A percentile compares a stretch with the other conserved stretches of the same genome.
phyloP scores from a whole-genome alignment of 2,797 vertebrate genomes.

The Hydrophis major region DNA sequence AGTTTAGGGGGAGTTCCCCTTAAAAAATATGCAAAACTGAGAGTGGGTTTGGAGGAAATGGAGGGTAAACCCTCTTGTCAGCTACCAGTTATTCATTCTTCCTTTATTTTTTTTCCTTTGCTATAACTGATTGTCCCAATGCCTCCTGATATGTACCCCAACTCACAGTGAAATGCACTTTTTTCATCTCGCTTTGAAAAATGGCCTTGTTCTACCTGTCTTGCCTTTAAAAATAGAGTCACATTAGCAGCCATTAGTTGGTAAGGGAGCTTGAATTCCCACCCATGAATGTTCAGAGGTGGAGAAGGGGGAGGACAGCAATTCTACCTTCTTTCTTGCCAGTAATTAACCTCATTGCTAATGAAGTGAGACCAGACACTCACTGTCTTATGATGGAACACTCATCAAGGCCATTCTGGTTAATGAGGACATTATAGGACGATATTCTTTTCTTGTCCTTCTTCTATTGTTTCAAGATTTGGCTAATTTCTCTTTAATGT shows the following conservation, averaged over 20 bases:
- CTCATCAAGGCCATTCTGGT: constrained; percentile 49
- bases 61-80: not conserved
- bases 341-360: constrained; percentile 69
- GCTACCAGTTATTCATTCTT: not conserved
- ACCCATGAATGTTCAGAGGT: constrained; percentile 7
- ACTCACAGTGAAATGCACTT: rapidly evolving
- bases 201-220: constrained; percentile 49
- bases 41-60: not conserved
- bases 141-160: not conserved
- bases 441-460: constrained; percentile 50
- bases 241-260: constrained; percentile 22
- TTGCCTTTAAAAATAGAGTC: constrained; percentile 46
- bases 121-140: not conserved
- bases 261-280: constrained; percentile 41
- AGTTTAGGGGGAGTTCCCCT: not conserved
- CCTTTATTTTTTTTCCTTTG: not conserved
- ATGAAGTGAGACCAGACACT: constrained; percentile 66
- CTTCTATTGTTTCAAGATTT: constrained; percentile 62
- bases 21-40: not conserved
- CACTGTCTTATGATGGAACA: constrained; percentile 52
- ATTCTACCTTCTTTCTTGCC: constrained; percentile 49
- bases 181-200: not conserved
- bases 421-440: constrained; percentile 70
- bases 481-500: constrained; percentile 64
- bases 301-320: constrained; percentile 29